phyloP scores from a whole-genome alignment of 2,797 vertebrate species.

The Xerus rutilus region DNA sequence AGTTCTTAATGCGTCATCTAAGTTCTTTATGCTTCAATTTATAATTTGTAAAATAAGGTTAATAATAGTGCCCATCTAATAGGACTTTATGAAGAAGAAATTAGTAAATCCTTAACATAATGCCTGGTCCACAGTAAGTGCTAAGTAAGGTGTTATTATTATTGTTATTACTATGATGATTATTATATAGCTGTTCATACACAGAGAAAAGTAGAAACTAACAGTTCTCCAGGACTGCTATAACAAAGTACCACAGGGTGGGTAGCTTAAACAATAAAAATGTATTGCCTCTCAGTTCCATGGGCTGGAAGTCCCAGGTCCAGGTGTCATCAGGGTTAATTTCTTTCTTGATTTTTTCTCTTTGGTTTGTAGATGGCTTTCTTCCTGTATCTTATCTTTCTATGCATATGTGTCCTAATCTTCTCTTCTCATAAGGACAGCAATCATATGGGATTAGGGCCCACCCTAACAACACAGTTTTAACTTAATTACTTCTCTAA shows the following conservation, averaged over 20 bases:
- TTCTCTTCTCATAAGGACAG: background rate
- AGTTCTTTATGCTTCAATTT: background rate
- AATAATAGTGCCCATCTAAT: background rate
- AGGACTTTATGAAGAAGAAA: background rate
- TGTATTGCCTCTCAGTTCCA: too few species aligned
- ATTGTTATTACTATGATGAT: background rate
- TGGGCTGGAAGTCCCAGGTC: background rate
- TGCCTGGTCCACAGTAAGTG: background rate
- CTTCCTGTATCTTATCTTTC: background rate
- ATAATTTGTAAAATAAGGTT: conserved; percentile 15
- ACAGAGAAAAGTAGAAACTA: background rate
- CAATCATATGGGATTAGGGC: background rate
- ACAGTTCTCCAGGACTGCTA: background rate
- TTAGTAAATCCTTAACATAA: background rate
- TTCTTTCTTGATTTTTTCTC: background rate
- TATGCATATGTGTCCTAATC: too few species aligned
- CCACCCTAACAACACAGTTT: background rate
- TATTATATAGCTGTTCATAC: background rate
- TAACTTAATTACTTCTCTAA: background rate
- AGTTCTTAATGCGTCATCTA: too few species aligned
- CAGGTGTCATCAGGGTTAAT: background rate
- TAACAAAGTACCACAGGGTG: background rate
- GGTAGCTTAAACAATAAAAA: too few species aligned
- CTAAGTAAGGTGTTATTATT: background rate
- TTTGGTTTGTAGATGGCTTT: background rate